Evolutionary conservation across 2,888 invertebrate genomes (phyloP).

Genomic region (Drosophila niveifrons): DNA sequence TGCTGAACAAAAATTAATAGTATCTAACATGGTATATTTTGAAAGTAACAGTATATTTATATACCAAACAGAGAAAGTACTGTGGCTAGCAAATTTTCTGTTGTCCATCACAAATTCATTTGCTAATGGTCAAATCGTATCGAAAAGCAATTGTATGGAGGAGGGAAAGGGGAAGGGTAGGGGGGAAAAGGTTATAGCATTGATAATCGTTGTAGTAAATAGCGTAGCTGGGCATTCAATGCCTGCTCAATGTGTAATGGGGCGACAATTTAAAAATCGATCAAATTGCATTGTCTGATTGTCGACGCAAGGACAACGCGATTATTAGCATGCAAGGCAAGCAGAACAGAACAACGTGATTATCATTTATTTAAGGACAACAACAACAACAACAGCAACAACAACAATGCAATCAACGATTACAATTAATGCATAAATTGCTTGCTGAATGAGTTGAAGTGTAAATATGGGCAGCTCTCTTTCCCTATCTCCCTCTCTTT

Average conservation of each 20-base stretch:
- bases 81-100: too few relatives aligned
- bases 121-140: conserved; percentile 20
- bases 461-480: conserved; percentile 45
- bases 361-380: conserved; percentile 41
- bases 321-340: conserved; percentile 13
- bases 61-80: not conserved
- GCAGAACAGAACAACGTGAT: conserved; percentile 1
- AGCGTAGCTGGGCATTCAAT: conserved; percentile 3
- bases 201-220: too few relatives aligned
- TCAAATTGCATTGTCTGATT: conserved; percentile 51
- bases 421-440: conserved; percentile 77
- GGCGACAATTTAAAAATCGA: conserved; percentile 68
- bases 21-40: too few relatives aligned
- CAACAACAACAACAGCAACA: conserved; percentile 35
- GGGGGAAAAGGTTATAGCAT: too few relatives aligned
- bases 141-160: too few relatives aligned
- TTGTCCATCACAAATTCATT: conserved; percentile 16
- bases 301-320: conserved; percentile 13
- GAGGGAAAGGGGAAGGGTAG: too few relatives aligned
- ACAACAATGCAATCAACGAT: conserved; percentile 73
- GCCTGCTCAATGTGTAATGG: conserved; percentile 32
- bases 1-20: too few relatives aligned
- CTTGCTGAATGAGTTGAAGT: conserved; percentile 59
- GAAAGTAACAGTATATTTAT: too few relatives aligned
- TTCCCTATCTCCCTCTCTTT: conserved; percentile 1